Evolutionary conservation across 2,888 invertebrate genomes (phyloP), one percentile per base, ranked within the genome.

Genomic region (Amiota mariae): DNA sequence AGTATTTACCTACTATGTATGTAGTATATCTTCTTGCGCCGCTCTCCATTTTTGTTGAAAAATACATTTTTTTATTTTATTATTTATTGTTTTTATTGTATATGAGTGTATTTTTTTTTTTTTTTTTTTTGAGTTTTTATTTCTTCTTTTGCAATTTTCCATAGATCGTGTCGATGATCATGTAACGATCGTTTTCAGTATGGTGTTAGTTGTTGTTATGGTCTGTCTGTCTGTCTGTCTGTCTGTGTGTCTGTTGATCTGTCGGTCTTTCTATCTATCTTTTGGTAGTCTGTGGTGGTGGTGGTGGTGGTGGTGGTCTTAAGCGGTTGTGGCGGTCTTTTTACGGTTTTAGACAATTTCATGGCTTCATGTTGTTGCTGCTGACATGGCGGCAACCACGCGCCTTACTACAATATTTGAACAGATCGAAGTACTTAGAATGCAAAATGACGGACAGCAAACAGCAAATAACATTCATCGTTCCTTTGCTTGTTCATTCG

Each of bases 81-180:
- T 12, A 61, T 61, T 61, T n/a, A 15, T 61, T 61, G 13, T 20
- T 61, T 61, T 61, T 61, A 15, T 12, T 61, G 13, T 61, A 9
- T 61, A 6, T 15, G 4, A 4, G 13, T 24, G 12, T 61, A 1
- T 13, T 4, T 24, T 61, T 61, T 61, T 61, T 61, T 61, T 24
- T 15, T 18, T n/a, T n/a, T n/a, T n/a, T n/a, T n/a, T n/a, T n/a
- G n/a, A n/a, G n/a, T n/a, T n/a, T n/a, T n/a, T n/a, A 12, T n/a
- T 54, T n/a, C 54, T 81, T 85, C 80, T 82, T 84, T 82, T 79
- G 80, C 84, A 78, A 82, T 85, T 83, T 77, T 75, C 77, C 84
- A 81, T 85, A 83, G 83, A 83, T 83, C 83, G 83, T 83, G 83
- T 83, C 85, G 85, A 83, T 83, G 83, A 83, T 83, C 72, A 64